A percentile compares a stretch with the other conserved stretches of the same genome.
phyloP scores from a whole-genome alignment of 2,113 vertebrate genomes.

The Forbesichthys agassizii region DNA sequence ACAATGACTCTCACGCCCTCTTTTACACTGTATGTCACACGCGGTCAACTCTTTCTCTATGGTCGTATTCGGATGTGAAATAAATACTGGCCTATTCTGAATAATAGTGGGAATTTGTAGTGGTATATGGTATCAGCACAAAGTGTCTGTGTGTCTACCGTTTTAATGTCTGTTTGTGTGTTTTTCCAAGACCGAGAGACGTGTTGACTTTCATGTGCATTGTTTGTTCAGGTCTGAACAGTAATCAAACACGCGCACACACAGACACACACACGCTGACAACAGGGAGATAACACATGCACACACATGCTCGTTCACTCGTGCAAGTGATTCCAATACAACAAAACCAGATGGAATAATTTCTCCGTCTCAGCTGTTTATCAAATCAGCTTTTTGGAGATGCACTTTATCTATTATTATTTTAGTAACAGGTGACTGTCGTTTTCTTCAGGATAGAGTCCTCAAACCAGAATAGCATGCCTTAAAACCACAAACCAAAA shows the following conservation, averaged over 20 bases:
- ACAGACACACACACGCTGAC: constrained; percentile 39
- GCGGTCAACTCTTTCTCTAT: not conserved
- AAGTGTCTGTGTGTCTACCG: constrained; percentile 23
- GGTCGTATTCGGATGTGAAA: too few species aligned
- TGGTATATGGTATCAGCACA: constrained; percentile 7
- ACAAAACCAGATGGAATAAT: constrained; percentile 35
- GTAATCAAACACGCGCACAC: constrained; percentile 33
- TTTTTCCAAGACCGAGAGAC: constrained; percentile 50
- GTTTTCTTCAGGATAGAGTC: not conserved
- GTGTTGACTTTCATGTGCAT: constrained; percentile 57
- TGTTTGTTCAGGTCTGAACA: constrained; percentile 68
- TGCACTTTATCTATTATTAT: constrained; percentile 27
- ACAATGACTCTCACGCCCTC: constrained; percentile 12
- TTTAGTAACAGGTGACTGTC: constrained; percentile 23
- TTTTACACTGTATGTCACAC: not conserved
- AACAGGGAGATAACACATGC: constrained; percentile 35
- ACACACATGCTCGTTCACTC: constrained; percentile 10
- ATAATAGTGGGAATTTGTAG: constrained; percentile 8
- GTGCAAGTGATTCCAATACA: constrained; percentile 26
- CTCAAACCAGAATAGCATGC: not conserved
- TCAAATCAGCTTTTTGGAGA: constrained; percentile 26
- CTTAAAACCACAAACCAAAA: not conserved
- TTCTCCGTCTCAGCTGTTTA: constrained; percentile 9
- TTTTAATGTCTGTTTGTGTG: constrained; percentile 2
- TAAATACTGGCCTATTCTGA: not conserved